Conservation (phyloP, 1,140 invertebrate species). For the Platorchestia sp. region DNA sequence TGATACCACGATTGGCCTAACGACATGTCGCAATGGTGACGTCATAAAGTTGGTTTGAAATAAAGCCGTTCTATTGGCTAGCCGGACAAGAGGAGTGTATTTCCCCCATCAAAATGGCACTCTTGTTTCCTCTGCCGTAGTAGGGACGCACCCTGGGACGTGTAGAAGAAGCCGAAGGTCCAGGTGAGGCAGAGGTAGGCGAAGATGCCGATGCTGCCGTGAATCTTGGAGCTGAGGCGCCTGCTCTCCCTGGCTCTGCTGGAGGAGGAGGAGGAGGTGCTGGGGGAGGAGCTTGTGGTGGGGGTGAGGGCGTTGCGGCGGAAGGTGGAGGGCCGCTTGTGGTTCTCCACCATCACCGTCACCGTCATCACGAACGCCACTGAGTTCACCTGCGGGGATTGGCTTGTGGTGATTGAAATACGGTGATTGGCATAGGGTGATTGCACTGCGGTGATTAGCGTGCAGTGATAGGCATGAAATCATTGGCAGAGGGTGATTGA, state of each 20-base stretch:
- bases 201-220: conserved; percentile 14
- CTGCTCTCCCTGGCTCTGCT: neutral
- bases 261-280: neutral
- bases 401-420: too few species aligned
- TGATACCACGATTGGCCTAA: too few species aligned
- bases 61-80: too few species aligned
- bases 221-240: neutral
- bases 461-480: too few species aligned
- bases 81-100: too few species aligned
- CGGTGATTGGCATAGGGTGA: too few species aligned
- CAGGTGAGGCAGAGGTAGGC: neutral
- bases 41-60: too few species aligned
- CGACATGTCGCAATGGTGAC: too few species aligned
- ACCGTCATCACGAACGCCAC: conserved; percentile 16
- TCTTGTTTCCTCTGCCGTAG: too few species aligned
- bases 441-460: too few species aligned
- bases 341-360: neutral
- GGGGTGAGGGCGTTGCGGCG: conserved; percentile 23
- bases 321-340: neutral
- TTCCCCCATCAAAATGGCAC: too few species aligned
- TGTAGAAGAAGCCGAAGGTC: neutral
- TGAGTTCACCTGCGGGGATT: neutral
- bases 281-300: neutral
- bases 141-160: neutral
- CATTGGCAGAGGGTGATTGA: too few species aligned